Evolutionary conservation across 2,797 vertebrate genomes (phyloP), one percentile per base, ranked within the genome.

Genomic region (Schizopygopsis pylzovi): DNA sequence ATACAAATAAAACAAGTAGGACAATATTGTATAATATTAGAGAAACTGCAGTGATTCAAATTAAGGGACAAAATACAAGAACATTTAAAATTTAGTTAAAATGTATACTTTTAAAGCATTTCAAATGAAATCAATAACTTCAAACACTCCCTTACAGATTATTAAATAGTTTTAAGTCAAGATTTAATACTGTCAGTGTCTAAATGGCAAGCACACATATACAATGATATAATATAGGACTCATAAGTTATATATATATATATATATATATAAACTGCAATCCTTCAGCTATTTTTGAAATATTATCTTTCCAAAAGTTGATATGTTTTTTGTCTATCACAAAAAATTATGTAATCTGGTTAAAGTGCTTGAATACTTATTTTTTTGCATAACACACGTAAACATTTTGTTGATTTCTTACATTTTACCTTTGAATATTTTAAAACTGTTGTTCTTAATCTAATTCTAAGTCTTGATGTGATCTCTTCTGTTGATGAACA

Each of bases 401-500:
- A 75, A 84, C 82, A 75, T 73, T 54, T 20, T 5, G 15, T 12
- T n/a, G 45, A 45, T 54, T 43, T 5, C n/a, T 65, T 65, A 33
- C 13, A 71, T 39, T 11, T 56, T 33, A 8, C 25, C 20, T 16
- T 37, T 18, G 77, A 18, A 13, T 33, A 15, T 11, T 22, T 78
- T 28, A 28, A 39, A 77, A 67, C 59, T 67, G 77, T 81, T 28
- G 54, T 15, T n/a, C 18, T 65, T 61, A 61, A 56, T 89, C 71
- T 65, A 33, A 45, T 54, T 8, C 82, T 33, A 65, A 45, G 67
- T 4, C 82, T 81, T 87, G 1, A 98, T 87, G 83, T 98, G 98
- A 52, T 96, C 96, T 28, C 90, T 92, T 45, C 96, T 95, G 92
- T 99, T 97, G 83, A 97, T 91, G 85, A 97, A 98, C 52, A 98